These are phyloP conservation scores for Lithophane semibrunnea DNA, from an alignment of 2,888 invertebrate genomes.

Conservation along the genomic window DNA sequence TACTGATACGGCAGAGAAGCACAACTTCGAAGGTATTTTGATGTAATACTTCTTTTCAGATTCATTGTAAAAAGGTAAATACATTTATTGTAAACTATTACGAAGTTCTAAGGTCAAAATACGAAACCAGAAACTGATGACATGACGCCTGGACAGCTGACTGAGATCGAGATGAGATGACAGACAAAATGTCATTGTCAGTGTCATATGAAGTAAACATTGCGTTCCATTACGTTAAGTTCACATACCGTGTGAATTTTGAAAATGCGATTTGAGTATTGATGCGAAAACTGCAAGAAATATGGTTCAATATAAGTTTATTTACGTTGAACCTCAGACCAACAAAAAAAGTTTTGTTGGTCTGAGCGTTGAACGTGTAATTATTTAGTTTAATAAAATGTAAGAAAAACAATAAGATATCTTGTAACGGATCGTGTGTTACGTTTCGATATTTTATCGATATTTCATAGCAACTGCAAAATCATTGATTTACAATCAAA, in stretches of 20 bases:
- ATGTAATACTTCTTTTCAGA: conserved; percentile 81
- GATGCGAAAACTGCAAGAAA: background rate
- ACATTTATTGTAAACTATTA: conserved; percentile 75
- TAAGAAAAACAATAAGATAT: too few species aligned
- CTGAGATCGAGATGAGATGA: background rate
- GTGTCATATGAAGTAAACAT: too few species aligned
- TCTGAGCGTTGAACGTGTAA: background rate
- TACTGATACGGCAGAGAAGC: conserved; percentile 93
- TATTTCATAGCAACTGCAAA: conserved; percentile 59
- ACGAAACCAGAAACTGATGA: background rate
- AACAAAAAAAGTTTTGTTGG: too few species aligned
- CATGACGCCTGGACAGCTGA: background rate
- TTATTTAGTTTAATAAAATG: background rate
- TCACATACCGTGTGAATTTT: background rate
- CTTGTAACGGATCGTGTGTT: conserved; percentile 9
- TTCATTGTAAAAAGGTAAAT: conserved; percentile 86
- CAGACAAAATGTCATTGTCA: conserved; percentile 16
- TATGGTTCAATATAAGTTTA: background rate
- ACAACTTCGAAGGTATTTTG: conserved; percentile 91
- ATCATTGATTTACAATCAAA: conserved; percentile 37
- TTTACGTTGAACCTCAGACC: background rate
- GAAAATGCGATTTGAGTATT: background rate
- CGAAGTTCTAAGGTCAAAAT: conserved; percentile 33
- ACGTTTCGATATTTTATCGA: conserved; percentile 64
- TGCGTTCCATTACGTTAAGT: background rate